Percentiles rank a stretch among this genome's conserved stretches.
These are phyloP conservation scores for Bombus ignitus DNA, from an alignment of 1,140 invertebrate species.

Conservation along the genomic window DNA sequence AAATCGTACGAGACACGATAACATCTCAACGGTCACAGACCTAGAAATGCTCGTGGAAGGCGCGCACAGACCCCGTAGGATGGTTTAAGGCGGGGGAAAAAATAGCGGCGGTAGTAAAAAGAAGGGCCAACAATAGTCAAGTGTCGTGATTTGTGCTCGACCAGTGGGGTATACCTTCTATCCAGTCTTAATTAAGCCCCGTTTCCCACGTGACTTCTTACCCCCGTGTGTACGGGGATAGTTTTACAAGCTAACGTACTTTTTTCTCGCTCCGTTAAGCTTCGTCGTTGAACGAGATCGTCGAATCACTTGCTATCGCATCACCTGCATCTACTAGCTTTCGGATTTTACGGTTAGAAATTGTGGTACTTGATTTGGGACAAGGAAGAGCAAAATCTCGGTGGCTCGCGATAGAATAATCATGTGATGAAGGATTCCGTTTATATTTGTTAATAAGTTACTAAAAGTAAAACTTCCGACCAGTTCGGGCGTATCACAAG, in stretches of 20 bases:
- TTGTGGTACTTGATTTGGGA: not conserved
- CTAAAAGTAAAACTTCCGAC: too few species aligned
- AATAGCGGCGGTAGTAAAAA: conserved; percentile 62
- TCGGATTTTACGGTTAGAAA: not conserved
- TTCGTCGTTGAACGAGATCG: conserved; percentile 41
- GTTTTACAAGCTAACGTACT: conserved; percentile 62
- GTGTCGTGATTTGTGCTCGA: conserved; percentile 67
- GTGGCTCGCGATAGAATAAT: too few species aligned
- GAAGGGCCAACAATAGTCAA: conserved; percentile 68
- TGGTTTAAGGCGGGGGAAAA: conserved; percentile 1
- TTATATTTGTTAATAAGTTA: too few species aligned
- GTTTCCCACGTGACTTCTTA: conserved; percentile 71
- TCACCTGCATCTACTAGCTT: conserved; percentile 57
- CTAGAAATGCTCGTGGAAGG: conserved; percentile 20
- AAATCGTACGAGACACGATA: conserved; percentile 65
- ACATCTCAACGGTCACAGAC: conserved; percentile 65
- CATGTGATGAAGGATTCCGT: too few species aligned
- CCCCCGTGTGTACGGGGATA: conserved; percentile 39
- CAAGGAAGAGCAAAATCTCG: not conserved
- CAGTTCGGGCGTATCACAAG: too few species aligned
- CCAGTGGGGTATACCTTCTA: conserved; percentile 56
- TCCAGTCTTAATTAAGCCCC: conserved; percentile 68
- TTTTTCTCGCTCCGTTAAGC: conserved; percentile 60
- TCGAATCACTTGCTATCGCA: conserved; percentile 62
- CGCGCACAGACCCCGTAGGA: not conserved